These are phyloP conservation scores for Callipepla californica DNA, from an alignment of 2,113 vertebrate genomes.

Conservation along the genomic window DNA sequence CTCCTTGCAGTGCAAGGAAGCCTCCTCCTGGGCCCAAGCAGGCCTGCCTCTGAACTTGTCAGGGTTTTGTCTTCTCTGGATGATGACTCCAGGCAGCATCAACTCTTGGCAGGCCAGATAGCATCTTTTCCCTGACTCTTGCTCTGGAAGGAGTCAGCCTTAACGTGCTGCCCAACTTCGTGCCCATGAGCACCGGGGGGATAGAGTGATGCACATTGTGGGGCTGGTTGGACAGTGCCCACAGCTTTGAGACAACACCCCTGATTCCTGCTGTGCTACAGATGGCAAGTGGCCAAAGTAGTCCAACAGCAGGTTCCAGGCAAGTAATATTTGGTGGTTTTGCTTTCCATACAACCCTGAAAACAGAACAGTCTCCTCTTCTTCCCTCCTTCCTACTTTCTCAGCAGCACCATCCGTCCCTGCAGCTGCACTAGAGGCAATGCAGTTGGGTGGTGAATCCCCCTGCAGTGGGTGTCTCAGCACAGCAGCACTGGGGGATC, in stretches of 20 bases:
- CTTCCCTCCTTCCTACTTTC: background rate
- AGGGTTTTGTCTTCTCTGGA: background rate
- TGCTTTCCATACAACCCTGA: background rate
- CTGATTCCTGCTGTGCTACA: background rate
- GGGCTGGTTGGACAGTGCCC: background rate
- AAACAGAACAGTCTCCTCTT: background rate
- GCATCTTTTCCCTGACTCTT: background rate
- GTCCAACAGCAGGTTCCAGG: background rate
- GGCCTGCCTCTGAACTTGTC: background rate
- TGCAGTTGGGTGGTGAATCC: background rate
- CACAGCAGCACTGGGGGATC: background rate
- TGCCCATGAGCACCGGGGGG: background rate
- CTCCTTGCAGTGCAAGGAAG: background rate
- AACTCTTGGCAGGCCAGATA: background rate
- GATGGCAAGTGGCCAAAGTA: background rate
- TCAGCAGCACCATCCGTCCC: background rate
- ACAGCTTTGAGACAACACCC: background rate
- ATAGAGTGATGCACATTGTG: background rate
- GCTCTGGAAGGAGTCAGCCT: background rate
- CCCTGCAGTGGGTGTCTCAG: background rate
- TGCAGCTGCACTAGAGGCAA: background rate
- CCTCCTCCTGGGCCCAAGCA: background rate
- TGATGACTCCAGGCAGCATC: background rate
- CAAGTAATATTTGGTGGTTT: background rate
- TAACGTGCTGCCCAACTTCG: background rate